Percentiles rank a stretch among this genome's conserved stretches.
phyloP scores from a whole-genome alignment of 92 coral and sea anemone species.

The Virgularia gustaviana region DNA sequence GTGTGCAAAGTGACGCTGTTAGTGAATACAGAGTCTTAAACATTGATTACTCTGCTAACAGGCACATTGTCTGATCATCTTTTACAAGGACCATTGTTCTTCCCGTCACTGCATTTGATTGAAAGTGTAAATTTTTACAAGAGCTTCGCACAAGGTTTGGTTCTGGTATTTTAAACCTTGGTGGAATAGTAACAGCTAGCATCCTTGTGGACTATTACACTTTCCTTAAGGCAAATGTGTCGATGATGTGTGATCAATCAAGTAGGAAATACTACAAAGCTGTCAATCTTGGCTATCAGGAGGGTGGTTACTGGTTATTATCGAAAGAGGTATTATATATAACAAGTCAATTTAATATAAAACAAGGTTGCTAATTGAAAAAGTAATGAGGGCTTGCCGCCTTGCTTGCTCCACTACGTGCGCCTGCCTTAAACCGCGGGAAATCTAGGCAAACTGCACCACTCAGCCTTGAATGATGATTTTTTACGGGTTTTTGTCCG shows the following conservation, averaged over 20 bases:
- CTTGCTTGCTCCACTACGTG: too few relatives aligned
- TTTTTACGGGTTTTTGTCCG: too few relatives aligned
- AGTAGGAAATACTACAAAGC: slow-evolving; percentile 8
- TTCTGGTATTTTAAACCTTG: slow-evolving; percentile 39
- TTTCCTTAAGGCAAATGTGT: slow-evolving; percentile 19
- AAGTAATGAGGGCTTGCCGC: too few relatives aligned
- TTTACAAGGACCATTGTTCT: slow-evolving; percentile 42
- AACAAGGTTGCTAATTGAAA: too few relatives aligned
- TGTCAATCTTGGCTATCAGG: slow-evolving; percentile 10
- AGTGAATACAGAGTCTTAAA: too few relatives aligned
- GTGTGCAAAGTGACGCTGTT: too few relatives aligned
- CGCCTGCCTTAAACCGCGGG: too few relatives aligned
- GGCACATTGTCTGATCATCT: too few relatives aligned
- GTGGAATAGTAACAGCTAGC: slow-evolving; percentile 43
- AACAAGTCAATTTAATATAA: too few relatives aligned
- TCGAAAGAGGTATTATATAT: slow-evolving; percentile 14
- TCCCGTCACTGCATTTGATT: slow-evolving; percentile 37
- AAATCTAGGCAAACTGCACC: too few relatives aligned
- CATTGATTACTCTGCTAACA: too few relatives aligned
- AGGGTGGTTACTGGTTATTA: slow-evolving; percentile 21
- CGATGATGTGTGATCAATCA: neutral
- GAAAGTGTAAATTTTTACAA: slow-evolving; percentile 21
- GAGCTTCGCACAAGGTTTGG: slow-evolving; percentile 45
- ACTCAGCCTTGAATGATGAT: too few relatives aligned
- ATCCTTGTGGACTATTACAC: slow-evolving; percentile 32